Conservation (phyloP, 2,888 invertebrate genomes). For the Nemurella pictetii region DNA sequence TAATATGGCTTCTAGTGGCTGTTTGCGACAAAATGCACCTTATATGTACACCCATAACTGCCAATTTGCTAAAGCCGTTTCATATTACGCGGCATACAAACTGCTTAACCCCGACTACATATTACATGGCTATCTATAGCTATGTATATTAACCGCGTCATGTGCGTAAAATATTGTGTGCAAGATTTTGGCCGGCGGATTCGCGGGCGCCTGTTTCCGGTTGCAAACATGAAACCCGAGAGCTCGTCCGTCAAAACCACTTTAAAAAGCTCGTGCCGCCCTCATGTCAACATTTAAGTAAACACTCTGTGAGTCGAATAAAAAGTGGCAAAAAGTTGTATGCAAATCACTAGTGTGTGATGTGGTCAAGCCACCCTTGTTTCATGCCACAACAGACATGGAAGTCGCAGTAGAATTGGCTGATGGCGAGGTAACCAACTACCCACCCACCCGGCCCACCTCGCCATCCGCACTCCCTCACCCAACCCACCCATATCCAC, state of each 20-base stretch:
- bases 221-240: neutral
- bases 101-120: neutral
- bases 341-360: neutral
- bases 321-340: neutral
- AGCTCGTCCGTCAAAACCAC: neutral
- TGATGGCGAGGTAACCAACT: neutral
- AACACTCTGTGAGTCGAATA: neutral
- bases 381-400: neutral
- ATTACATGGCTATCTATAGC: too few species aligned
- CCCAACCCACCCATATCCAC: neutral
- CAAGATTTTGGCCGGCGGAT: neutral
- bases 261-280: neutral
- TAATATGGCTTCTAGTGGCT: constrained; percentile 8
- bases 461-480: neutral
- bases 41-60: constrained; percentile 12
- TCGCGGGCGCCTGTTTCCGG: neutral
- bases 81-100: neutral
- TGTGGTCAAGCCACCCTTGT: neutral
- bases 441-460: neutral
- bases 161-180: neutral
- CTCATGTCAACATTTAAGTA: neutral
- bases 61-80: constrained; percentile 26
- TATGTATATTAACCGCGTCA: neutral
- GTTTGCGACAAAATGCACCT: constrained; percentile 7
- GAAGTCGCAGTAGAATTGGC: neutral